These are phyloP conservation scores for Lutjanus campechanus DNA, from an alignment of 2,797 vertebrate genomes.

Conservation along the genomic window DNA sequence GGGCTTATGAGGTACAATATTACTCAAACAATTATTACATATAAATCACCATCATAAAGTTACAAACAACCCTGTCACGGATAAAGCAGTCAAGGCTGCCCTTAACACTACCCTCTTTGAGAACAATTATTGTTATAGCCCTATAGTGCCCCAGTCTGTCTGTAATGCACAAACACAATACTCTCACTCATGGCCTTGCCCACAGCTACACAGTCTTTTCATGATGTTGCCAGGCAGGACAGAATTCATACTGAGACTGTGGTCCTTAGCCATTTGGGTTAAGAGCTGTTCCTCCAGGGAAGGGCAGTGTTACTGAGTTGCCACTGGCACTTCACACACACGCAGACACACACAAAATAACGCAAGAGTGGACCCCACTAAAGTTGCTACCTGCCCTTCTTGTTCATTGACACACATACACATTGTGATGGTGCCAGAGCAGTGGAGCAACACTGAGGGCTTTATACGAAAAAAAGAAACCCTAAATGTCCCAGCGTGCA, in stretches of 20 bases:
- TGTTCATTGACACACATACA: conserved; percentile 26
- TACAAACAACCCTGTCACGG: conserved; percentile 56
- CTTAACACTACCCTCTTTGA: conserved; percentile 50
- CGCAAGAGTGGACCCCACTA: conserved; percentile 1
- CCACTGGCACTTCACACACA: conserved; percentile 21
- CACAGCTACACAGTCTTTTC: conserved; percentile 50
- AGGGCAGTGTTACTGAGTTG: conserved; percentile 54
- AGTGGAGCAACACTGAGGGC: conserved; percentile 46
- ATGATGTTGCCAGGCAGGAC: conserved; percentile 56
- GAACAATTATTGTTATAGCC: conserved; percentile 55
- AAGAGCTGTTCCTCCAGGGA: conserved; percentile 73
- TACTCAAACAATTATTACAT: conserved; percentile 58
- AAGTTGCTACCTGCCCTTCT: conserved; percentile 27
- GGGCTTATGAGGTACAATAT: conserved; percentile 62
- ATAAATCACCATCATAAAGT: conserved; percentile 68
- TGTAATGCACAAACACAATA: conserved; percentile 49
- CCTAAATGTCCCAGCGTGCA: conserved; percentile 69
- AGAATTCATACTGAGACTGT: conserved; percentile 54
- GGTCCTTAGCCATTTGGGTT: conserved; percentile 71
- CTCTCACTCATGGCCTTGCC: conserved; percentile 45
- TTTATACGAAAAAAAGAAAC: conserved; percentile 53
- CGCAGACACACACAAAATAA: neutral
- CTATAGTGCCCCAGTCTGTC: conserved; percentile 42
- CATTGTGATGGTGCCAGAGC: conserved; percentile 37
- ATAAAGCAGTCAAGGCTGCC: conserved; percentile 45